phyloP scores from a whole-genome alignment of 2,797 vertebrate genomes.

The Allenopithecus nigroviridis region DNA sequence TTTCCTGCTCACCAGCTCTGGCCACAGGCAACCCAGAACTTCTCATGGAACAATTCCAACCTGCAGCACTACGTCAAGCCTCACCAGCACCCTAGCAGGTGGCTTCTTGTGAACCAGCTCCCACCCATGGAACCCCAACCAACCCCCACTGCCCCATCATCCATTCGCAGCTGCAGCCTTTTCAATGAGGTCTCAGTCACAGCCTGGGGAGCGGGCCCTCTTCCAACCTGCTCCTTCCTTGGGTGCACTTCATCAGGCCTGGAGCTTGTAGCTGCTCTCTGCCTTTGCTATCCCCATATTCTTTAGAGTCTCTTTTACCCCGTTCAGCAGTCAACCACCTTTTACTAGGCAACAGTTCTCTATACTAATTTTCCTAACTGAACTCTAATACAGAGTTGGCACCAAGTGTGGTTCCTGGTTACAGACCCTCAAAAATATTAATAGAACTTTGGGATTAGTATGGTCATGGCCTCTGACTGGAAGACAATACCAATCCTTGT shows the following conservation, averaged over 20 bases:
- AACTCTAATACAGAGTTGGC: not conserved
- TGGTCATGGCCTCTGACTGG: not conserved
- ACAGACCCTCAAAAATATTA: not conserved
- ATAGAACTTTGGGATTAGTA: not conserved
- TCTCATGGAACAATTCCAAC: not conserved
- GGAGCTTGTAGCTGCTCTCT: not conserved
- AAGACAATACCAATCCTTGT: not conserved
- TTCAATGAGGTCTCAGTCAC: not conserved
- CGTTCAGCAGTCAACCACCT: not conserved
- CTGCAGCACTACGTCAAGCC: rapidly evolving
- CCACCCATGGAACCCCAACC: too few species aligned
- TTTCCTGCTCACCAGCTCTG: not conserved
- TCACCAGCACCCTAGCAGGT: not conserved
- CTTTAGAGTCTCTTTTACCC: not conserved
- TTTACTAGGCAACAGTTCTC: not conserved
- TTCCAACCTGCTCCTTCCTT: not conserved
- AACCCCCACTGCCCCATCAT: not conserved
- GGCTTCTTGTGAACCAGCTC: not conserved
- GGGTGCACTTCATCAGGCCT: not conserved
- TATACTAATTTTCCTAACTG: not conserved
- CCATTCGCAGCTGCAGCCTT: not conserved
- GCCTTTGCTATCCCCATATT: not conserved
- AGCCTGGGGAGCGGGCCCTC: rapidly evolving
- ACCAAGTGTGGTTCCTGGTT: not conserved
- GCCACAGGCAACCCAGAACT: not conserved